Conservation (phyloP, 2,113 vertebrate genomes). For the Scomber colias region DNA sequence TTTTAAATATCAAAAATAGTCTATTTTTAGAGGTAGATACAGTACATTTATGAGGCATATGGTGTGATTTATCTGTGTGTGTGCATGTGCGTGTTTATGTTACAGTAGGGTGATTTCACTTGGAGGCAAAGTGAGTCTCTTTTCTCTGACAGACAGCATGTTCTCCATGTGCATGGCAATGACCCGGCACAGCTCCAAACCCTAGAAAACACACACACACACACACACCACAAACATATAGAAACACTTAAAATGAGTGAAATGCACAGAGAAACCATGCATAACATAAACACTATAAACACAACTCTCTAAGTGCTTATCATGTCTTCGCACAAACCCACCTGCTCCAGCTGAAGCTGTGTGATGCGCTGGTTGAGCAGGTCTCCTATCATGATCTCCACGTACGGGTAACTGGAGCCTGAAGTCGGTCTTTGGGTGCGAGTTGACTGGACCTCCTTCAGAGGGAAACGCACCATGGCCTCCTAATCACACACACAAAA, state of each 20-base stretch:
- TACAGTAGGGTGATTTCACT: conserved; percentile 97
- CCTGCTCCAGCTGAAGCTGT: conserved; percentile 97
- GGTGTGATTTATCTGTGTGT: conserved; percentile 18
- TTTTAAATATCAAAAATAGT: conserved; percentile 53
- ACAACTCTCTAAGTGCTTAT: neutral
- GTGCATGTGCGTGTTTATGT: conserved; percentile 43
- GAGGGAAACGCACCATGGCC: conserved; percentile 88
- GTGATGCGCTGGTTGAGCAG: conserved; percentile 89
- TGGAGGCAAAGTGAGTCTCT: conserved; percentile 93
- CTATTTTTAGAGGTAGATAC: conserved; percentile 70
- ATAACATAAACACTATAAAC: neutral
- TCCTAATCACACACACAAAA: conserved; percentile 82
- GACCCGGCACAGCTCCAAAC: conserved; percentile 94
- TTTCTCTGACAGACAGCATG: conserved; percentile 91
- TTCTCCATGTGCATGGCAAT: conserved; percentile 94
- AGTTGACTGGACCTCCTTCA: conserved; percentile 95
- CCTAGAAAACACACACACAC: conserved; percentile 79
- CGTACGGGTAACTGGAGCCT: conserved; percentile 93
- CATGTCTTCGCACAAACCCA: conserved; percentile 55
- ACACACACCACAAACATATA: conserved; percentile 9
- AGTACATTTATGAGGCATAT: conserved; percentile 48
- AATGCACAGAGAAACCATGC: neutral
- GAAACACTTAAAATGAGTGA: neutral
- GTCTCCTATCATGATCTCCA: conserved; percentile 93
- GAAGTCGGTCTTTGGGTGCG: conserved; percentile 91